Evolutionary conservation across 2,888 invertebrate genomes (phyloP).

Genomic region (Alentia gelatinosa): DNA sequence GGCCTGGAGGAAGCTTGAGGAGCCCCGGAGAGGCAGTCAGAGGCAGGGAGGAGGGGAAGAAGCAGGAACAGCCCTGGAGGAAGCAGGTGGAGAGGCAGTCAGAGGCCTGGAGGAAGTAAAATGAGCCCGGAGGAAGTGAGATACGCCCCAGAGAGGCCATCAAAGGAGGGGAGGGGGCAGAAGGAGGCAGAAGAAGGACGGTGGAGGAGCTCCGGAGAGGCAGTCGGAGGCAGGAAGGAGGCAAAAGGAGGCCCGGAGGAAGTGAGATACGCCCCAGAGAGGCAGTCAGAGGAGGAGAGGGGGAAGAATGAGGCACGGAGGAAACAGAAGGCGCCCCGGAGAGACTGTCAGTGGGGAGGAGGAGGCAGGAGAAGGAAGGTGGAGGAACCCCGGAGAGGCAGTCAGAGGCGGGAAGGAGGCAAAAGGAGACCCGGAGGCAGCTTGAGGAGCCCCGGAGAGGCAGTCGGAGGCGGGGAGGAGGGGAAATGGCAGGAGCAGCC

Average conservation of each 20-base stretch:
- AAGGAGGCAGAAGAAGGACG: neutral
- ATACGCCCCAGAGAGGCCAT: neutral
- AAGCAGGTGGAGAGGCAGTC: neutral
- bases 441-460: neutral
- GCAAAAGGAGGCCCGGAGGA: neutral
- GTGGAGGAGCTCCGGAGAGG: neutral
- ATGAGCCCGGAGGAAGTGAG: neutral
- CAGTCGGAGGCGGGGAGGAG: neutral
- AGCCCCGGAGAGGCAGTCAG: neutral
- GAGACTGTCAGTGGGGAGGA: neutral
- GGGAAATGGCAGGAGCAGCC: neutral
- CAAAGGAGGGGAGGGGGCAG: neutral
- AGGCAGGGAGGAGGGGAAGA: neutral
- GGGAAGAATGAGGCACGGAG: no score
- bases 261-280: neutral
- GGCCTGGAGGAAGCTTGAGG: neutral
- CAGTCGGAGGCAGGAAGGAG: neutral
- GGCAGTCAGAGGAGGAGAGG: neutral
- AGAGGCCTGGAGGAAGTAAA: neutral
- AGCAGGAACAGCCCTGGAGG: neutral
- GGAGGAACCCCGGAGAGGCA: neutral
- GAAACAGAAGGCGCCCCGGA: no score
- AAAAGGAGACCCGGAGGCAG: neutral
- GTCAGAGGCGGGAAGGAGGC: neutral
- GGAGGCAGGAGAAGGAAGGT: neutral